Evolutionary conservation across 2,113 vertebrate genomes (phyloP).

Genomic region (Meriones unguiculatus): DNA sequence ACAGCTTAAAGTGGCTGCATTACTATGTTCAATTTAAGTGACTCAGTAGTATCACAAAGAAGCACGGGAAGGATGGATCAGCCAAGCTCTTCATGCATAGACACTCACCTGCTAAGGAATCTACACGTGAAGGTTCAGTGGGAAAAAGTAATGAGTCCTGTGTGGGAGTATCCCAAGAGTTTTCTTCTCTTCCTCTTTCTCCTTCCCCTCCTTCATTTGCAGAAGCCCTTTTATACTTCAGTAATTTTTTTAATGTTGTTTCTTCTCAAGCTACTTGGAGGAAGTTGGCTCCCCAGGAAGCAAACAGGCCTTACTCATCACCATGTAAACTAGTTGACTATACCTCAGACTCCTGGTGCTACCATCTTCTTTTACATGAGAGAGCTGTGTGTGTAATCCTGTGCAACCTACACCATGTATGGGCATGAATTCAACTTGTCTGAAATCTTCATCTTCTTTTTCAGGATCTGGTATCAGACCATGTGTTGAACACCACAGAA

Average conservation of each 20-base stretch:
- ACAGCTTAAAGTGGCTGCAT: no score
- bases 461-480: not conserved
- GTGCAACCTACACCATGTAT: fast-evolving
- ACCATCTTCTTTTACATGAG: fast-evolving
- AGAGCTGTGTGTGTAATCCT: fast-evolving
- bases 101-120: not conserved
- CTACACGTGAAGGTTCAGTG: fast-evolving
- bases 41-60: not conserved
- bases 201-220: not conserved
- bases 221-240: not conserved
- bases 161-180: no score
- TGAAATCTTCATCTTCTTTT: not conserved
- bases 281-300: not conserved
- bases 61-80: no score
- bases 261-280: not conserved
- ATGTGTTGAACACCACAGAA: not conserved
- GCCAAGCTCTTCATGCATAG: no score
- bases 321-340: not conserved
- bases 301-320: no score
- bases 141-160: not conserved
- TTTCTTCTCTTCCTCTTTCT: no score
- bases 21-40: not conserved
- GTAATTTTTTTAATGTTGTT: not conserved
- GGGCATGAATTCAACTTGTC: fast-evolving
- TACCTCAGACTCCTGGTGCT: fast-evolving